phyloP scores from a whole-genome alignment of 2,113 vertebrate species.

The Triplophysa rosa region DNA sequence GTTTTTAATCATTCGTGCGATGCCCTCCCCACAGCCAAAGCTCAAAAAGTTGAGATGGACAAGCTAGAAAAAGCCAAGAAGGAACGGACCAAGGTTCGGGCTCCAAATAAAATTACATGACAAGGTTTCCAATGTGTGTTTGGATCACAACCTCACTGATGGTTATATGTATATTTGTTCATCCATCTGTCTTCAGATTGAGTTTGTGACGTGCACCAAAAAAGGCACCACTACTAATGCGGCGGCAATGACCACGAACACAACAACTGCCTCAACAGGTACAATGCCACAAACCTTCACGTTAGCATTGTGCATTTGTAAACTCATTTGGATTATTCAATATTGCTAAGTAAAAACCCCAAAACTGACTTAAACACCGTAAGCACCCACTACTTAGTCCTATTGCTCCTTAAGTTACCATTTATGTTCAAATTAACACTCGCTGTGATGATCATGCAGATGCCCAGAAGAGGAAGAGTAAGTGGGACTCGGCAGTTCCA shows the following conservation, averaged over 20 bases:
- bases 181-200: constrained; percentile 78
- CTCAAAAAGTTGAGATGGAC: constrained; percentile 98
- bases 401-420: not conserved
- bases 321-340: not conserved
- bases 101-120: not conserved
- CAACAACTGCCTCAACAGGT: constrained; percentile 88
- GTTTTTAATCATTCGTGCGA: not conserved
- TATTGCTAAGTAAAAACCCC: not conserved
- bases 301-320: not conserved
- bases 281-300: constrained; percentile 15
- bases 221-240: constrained; percentile 88
- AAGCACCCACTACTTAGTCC: not conserved
- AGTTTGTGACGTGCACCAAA: constrained; percentile 97
- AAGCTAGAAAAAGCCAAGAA: constrained; percentile 98
- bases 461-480: constrained; percentile 97
- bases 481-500: constrained; percentile 97
- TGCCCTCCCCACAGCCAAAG: constrained; percentile 80
- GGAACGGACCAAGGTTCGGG: constrained; percentile 90
- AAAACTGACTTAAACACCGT: no score
- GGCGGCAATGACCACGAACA: constrained; percentile 81
- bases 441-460: constrained; percentile 69
- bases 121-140: not conserved
- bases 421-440: not conserved
- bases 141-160: not conserved
- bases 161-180: not conserved